phyloP scores from a whole-genome alignment of 2,888 invertebrate species.

The Drosophila rubida region DNA sequence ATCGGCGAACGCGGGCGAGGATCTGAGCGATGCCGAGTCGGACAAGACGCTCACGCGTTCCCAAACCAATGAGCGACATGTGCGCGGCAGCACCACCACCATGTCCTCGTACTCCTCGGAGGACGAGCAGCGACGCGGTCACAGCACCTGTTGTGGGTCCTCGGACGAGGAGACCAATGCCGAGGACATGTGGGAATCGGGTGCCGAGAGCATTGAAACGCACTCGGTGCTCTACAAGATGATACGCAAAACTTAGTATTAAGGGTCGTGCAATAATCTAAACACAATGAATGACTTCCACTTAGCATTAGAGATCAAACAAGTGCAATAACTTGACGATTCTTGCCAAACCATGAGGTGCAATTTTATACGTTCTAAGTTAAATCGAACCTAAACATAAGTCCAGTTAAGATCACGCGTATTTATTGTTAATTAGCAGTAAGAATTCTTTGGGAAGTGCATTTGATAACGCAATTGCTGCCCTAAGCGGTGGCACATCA shows the following conservation, averaged over 20 bases:
- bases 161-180: slow-evolving; percentile 89
- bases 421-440: slow-evolving; percentile 1
- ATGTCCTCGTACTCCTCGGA: slow-evolving; percentile 80
- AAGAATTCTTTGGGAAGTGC: slow-evolving; percentile 18
- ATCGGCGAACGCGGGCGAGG: slow-evolving; percentile 45
- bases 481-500: slow-evolving; percentile 13
- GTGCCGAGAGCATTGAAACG: slow-evolving; percentile 94
- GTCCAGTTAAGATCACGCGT: background rate
- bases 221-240: slow-evolving; percentile 94
- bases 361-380: slow-evolving; percentile 50
- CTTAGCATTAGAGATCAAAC: slow-evolving; percentile 39
- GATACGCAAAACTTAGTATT: slow-evolving; percentile 86
- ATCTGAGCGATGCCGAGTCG: slow-evolving; percentile 78
- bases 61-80: slow-evolving; percentile 61
- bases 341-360: slow-evolving; percentile 76
- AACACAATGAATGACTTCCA: slow-evolving; percentile 55
- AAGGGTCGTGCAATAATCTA: slow-evolving; percentile 59
- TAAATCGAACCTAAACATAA: slow-evolving; percentile 9
- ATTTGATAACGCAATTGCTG: slow-evolving; percentile 40
- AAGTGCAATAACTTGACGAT: slow-evolving; percentile 70
- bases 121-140: slow-evolving; percentile 88
- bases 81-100: slow-evolving; percentile 54
- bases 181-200: slow-evolving; percentile 94
- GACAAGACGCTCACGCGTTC: slow-evolving; percentile 80
- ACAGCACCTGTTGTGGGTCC: slow-evolving; percentile 86